Percentiles rank a stretch among this genome's conserved stretches.
Conservation (phyloP, 1,140 invertebrate species). For the Pseudomyrmex concolor region DNA sequence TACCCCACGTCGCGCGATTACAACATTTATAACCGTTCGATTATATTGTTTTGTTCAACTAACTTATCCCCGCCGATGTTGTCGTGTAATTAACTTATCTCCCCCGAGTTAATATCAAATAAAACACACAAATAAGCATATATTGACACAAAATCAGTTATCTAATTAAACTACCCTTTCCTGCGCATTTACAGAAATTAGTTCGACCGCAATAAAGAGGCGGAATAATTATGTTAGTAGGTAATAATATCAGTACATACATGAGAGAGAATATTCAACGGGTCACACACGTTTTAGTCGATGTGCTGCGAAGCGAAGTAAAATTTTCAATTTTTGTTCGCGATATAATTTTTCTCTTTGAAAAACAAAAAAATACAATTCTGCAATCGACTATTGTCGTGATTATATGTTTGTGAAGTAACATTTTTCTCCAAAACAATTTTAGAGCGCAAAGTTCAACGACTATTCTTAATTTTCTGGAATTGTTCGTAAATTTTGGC, state of each 20-base stretch:
- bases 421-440: background rate
- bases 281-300: background rate
- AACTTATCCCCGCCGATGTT: conserved; percentile 1
- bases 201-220: background rate
- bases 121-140: background rate
- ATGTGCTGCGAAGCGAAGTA: too few species aligned
- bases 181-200: conserved; percentile 21
- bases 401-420: background rate
- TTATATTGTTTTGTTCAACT: conserved; percentile 23
- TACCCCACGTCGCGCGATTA: conserved; percentile 17
- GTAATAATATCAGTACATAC: background rate
- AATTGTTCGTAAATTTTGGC: background rate
- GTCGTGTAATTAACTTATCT: too few species aligned
- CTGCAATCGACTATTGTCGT: too few species aligned
- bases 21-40: conserved; percentile 53
- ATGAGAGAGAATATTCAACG: background rate
- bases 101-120: background rate
- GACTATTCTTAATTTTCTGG: background rate
- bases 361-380: too few species aligned
- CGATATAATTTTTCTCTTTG: too few species aligned
- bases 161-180: conserved; percentile 34
- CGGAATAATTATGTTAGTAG: background rate
- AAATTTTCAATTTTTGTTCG: background rate
- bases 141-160: conserved; percentile 30
- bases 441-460: background rate